Base-by-base conservation (phyloP, 2,888 invertebrate genomes). In the Agonum fuliginosum region DNA sequence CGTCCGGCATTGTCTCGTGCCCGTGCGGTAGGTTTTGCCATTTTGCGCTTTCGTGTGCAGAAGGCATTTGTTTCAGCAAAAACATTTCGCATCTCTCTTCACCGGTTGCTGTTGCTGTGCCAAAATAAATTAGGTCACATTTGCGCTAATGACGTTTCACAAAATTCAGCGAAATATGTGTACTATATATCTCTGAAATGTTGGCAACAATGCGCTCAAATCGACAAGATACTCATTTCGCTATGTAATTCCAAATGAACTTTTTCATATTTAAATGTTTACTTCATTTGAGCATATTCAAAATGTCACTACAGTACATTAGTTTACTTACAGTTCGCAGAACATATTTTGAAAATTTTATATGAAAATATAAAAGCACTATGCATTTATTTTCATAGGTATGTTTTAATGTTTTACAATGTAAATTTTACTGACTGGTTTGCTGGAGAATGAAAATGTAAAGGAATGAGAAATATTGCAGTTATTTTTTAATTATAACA, bases 111-210 rank as follows among this genome's bases (percentile, higher is more conserved):
- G 58, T 58, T 58, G 58, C 27, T 58, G 58, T 58, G 62, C 62
- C 62, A 62, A 62, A 62, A 62, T 62, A 62, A 62, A 62, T 62
- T 62, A 62, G 62, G 62, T 62, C 62, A 62, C 62, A 62, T 62
- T 62, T 62, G 34, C 62, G 62, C 62, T 62, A 62, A 62, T 62
- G 62, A 62, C 62, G 62, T 62, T 62, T 62, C 62, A 62, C 62
- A 62, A 62, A 62, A 62, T 62, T 62, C 62, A 27, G 34, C 30
- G 34, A 62, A 62, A 62, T 62, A 62, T 62, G 62, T 30, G 14
- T 19, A 62, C 62, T 27, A 62, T 62, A 62, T 62, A 62, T 62
- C 48, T 17, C 17, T 30, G 27, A 14, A 48, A 62, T 62, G 62
- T 14, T 62, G 62, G 6, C 62, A 62, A 30, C 62, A 62, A 14